Conservation (phyloP, 2,797 vertebrate genomes). For the Lateolabrax maculatus region DNA sequence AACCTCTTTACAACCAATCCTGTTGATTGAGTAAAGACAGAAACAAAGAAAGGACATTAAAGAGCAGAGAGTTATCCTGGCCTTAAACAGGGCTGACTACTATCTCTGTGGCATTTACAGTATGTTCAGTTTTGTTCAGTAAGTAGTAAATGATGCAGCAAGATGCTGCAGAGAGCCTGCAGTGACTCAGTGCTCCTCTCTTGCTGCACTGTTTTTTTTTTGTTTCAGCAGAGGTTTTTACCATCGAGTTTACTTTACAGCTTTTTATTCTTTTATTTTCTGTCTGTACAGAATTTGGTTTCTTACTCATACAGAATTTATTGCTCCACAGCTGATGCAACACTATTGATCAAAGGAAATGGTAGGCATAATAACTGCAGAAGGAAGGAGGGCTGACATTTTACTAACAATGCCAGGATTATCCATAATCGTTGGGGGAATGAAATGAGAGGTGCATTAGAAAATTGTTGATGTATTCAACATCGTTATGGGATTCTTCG, state of each 20-base stretch:
- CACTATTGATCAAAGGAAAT: neutral
- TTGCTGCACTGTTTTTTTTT: neutral
- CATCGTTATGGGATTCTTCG: neutral
- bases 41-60: no score
- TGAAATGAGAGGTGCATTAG: neutral
- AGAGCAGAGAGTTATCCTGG: no score
- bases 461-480: neutral
- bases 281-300: neutral
- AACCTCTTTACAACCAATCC: neutral
- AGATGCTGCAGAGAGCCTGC: slow-evolving; percentile 22
- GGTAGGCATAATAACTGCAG: neutral
- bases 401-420: neutral
- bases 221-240: neutral
- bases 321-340: neutral
- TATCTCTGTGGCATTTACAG: neutral
- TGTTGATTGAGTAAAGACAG: neutral
- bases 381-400: neutral
- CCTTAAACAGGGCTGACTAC: neutral
- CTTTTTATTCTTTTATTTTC: neutral
- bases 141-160: neutral
- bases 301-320: neutral
- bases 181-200: slow-evolving; percentile 14
- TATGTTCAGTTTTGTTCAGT: neutral
- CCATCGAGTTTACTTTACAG: neutral
- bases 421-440: neutral